These are phyloP conservation scores for Umimayanthus kanabou DNA, from an alignment of 92 coral and sea anemone species.

Conservation along the genomic window DNA sequence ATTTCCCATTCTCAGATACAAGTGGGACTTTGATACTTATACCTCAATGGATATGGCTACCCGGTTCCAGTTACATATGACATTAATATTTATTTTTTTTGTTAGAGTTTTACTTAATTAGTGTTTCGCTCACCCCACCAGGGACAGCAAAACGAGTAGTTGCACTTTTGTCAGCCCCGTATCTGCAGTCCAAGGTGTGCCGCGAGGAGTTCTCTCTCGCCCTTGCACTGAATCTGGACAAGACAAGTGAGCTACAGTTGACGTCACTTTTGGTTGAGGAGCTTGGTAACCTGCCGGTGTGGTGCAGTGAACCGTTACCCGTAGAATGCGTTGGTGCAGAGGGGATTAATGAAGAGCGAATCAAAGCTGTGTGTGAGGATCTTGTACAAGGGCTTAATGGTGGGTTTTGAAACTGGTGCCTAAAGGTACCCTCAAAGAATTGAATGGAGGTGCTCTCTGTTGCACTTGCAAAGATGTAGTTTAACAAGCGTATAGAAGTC, in stretches of 20 bases:
- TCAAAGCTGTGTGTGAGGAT: slow-evolving; percentile 52
- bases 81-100: no score
- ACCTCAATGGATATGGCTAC: no score
- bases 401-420: not conserved
- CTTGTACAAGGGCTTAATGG: slow-evolving; percentile 52
- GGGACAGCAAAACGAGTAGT: slow-evolving; percentile 72
- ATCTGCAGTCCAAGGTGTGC: slow-evolving; percentile 89
- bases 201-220: slow-evolving; percentile 87
- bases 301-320: slow-evolving; percentile 81
- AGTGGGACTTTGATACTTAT: no score
- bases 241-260: slow-evolving; percentile 57
- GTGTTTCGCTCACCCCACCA: not conserved
- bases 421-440: no score
- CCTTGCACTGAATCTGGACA: slow-evolving; percentile 71
- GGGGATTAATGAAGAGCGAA: slow-evolving; percentile 37
- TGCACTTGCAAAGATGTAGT: no score
- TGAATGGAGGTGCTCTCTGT: no score
- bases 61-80: not conserved
- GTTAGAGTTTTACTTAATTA: no score
- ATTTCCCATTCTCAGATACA: no score
- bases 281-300: slow-evolving; percentile 64
- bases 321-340: slow-evolving; percentile 63
- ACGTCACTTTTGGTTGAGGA: slow-evolving; percentile 75
- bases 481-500: no score
- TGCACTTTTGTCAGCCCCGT: slow-evolving; percentile 82